Evolutionary conservation across 2,888 invertebrate species (phyloP), one percentile per base, ranked within the genome.

Genomic region (Sussaba pulchella): DNA sequence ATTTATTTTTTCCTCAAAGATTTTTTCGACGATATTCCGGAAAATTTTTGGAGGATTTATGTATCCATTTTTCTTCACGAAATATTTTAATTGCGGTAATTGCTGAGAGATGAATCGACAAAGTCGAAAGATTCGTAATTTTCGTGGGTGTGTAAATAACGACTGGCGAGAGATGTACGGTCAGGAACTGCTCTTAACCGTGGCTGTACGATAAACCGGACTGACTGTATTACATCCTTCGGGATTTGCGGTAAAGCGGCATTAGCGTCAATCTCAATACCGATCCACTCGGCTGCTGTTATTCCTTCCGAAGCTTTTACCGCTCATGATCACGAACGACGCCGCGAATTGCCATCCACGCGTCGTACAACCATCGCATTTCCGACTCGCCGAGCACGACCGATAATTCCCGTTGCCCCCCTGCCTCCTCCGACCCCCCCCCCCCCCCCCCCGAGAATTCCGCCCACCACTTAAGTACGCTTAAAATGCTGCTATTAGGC

Each of bases 231-330:
- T n/a, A n/a, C n/a, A n/a, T n/a, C n/a, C 47, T 74, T 64, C 17
- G 17, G 21, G 59, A 66, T 61, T 63, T 59, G 31, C 41, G 64
- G 54, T 19, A 14, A 24, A 21, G 57, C 73, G 19, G 54, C 57
- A 41, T 80, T 71, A 75, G 21, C 75, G 75, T 75, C 59, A 66
- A 80, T 75, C 75, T 71, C 54, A 64, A 71, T 75, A 75, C 47
- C 64, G 70, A 59, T 79, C 70, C 64, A 54, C 52, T 61, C 45
- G 39, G 43, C 21, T n/a, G 59, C 64, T 21, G 52, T 24, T 52
- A 71, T 80, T 75, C 36, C 21, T 43, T 6, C 54, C 41, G 52
- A 67, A 39, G 75, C 66, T 80, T 75, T 80, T 75, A 80, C 64
- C 71, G 66, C 75, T 75, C 71, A 43, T 52, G 57, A 75, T 71